phyloP scores from a whole-genome alignment of 2,113 vertebrate genomes.

The Lutjanus erythropterus region DNA sequence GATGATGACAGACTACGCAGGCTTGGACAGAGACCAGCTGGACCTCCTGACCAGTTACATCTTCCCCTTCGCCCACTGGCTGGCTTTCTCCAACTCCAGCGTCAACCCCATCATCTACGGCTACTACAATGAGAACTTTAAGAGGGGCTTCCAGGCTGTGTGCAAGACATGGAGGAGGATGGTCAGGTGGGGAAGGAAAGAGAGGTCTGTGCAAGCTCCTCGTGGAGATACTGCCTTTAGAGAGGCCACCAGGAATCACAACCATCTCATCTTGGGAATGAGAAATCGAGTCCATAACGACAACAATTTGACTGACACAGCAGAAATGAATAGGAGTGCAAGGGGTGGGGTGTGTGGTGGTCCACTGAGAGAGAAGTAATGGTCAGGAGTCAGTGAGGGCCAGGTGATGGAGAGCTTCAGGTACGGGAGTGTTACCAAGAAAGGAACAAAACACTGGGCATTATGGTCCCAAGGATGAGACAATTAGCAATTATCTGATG shows the following conservation, averaged over 20 bases:
- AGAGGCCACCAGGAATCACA: constrained; percentile 53
- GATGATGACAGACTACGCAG: constrained; percentile 85
- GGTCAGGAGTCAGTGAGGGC: constrained; percentile 58
- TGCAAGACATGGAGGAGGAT: constrained; percentile 70
- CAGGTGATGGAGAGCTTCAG: constrained; percentile 66
- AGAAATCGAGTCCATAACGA: constrained; percentile 82
- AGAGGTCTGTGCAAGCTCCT: constrained; percentile 12
- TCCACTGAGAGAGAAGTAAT: constrained; percentile 49
- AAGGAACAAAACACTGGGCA: not conserved
- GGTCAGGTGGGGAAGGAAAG: constrained; percentile 39
- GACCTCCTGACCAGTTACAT: constrained; percentile 85
- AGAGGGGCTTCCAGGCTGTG: constrained; percentile 83
- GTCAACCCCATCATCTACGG: constrained; percentile 89
- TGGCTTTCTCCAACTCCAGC: constrained; percentile 89
- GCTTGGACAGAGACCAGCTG: constrained; percentile 77
- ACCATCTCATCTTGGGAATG: constrained; percentile 62
- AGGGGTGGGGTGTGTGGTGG: constrained; percentile 44
- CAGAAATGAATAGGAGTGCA: constrained; percentile 42
- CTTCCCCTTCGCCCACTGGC: constrained; percentile 88
- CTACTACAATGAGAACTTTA: constrained; percentile 89
- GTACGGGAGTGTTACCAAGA: constrained; percentile 74
- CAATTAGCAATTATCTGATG: not conserved
- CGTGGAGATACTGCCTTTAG: constrained; percentile 25
- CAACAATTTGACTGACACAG: constrained; percentile 55
- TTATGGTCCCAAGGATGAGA: not conserved